Evolutionary conservation across 2,113 vertebrate species (phyloP), one percentile per base, ranked within the genome.

Genomic region (Pterocles orientalis): DNA sequence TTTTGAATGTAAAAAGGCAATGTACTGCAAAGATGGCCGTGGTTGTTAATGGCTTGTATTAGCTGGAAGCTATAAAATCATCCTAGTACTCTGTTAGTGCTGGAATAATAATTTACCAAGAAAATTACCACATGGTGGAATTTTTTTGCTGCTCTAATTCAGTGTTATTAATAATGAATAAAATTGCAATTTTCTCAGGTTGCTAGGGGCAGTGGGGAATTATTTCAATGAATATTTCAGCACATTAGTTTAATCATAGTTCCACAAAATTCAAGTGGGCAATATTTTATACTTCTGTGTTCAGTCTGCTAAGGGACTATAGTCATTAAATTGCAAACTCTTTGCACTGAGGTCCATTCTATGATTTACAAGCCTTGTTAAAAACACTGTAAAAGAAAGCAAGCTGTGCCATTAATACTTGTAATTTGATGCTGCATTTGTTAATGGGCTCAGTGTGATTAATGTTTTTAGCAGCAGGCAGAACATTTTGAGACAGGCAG

Each of bases 161-260:
- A 95, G 97, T 97, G 98, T 99, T 99, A 99, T 99, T 99, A 99
- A 99, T 99, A 99, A 99, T 99, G 98, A 99, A 99, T 99, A 99
- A 99, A 99, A 99, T 98, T 97, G 98, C 98, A 98, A 98, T 99
- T 99, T 99, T 99, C 98, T 98, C 97, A 98, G 98, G 98, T 98
- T 98, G 98, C 99, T 98, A 91, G 98, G 97, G 98, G 99, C 98
- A 98, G 86, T 97, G 94, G 98, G 98, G 99, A 99, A 99, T 99
- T 98, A 99, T 98, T 99, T 98, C 98, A 98, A 99, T 99, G 99
- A 99, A 99, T 99, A 99, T 99, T 99, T 99, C 99, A 99, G 98
- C 98, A 98, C 98, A 98, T 99, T 99, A 99, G 99, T 99, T 99
- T 99, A 99, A 99, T 99, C 99, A 99, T 98, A 98, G 97, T 98